Percentiles rank a stretch among this genome's conserved stretches.
These are phyloP conservation scores for Sminthurides aquaticus DNA, from an alignment of 2,888 invertebrate genomes.

Conservation along the genomic window DNA sequence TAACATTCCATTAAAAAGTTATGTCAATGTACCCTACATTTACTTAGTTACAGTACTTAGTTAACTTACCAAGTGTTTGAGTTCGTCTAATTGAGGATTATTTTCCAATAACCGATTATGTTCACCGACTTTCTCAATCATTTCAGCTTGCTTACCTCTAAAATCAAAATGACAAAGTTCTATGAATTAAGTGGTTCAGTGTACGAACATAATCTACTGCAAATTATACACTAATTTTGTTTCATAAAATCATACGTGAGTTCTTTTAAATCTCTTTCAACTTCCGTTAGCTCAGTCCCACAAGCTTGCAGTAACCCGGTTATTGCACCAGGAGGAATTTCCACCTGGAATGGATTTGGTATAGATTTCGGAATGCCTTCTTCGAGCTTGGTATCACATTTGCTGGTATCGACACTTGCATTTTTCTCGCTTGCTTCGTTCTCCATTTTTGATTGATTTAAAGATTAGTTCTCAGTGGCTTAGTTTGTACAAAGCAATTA, in stretches of 20 bases:
- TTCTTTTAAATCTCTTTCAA: constrained; percentile 19
- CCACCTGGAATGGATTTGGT: too few relatives aligned
- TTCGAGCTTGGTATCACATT: too few relatives aligned
- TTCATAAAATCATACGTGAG: constrained; percentile 18
- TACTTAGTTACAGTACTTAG: neutral
- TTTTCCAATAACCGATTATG: constrained; percentile 15
- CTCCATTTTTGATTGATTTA: too few relatives aligned
- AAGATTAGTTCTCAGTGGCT: too few relatives aligned
- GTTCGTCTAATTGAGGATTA: constrained; percentile 13
- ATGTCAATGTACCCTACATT: too few relatives aligned
- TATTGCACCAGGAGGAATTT: too few relatives aligned
- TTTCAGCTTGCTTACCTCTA: constrained; percentile 21
- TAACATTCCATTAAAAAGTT: too few relatives aligned
- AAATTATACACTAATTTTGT: neutral
- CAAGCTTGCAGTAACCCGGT: constrained; percentile 20
- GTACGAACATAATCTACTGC: neutral
- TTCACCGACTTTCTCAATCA: constrained; percentile 19
- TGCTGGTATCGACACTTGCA: too few relatives aligned
- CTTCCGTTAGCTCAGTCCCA: constrained; percentile 18
- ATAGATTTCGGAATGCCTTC: too few relatives aligned
- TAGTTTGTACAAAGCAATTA: too few relatives aligned
- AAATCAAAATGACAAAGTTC: neutral
- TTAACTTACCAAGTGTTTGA: constrained; percentile 19
- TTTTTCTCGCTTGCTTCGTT: too few relatives aligned
- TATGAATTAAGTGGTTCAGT: neutral